Evolutionary conservation across 2,888 invertebrate species (phyloP).

Genomic region (Mesochorus sp.): DNA sequence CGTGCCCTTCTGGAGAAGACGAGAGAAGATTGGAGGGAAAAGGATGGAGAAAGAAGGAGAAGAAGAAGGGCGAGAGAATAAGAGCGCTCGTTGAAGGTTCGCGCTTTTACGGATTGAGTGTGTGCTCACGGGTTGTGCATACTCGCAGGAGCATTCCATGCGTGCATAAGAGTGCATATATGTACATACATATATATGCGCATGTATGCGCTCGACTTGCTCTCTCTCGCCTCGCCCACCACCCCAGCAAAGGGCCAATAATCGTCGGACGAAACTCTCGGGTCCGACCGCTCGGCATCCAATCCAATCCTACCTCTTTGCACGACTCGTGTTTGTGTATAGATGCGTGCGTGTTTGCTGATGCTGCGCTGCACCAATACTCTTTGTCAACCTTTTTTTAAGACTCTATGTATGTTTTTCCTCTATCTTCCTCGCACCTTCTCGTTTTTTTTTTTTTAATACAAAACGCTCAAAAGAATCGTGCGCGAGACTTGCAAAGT

Average conservation of each 20-base stretch:
- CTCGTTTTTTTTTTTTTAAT: constrained; percentile 5
- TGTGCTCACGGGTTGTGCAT: constrained; percentile 22
- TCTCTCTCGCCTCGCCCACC: constrained; percentile 73
- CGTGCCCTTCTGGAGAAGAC: constrained; percentile 27
- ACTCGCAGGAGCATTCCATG: constrained; percentile 35
- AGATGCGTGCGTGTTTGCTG: background rate
- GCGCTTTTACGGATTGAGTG: constrained; percentile 21
- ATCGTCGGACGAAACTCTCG: constrained; percentile 69
- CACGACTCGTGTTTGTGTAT: constrained; percentile 8
- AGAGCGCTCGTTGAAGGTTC: constrained; percentile 40
- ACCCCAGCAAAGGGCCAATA: constrained; percentile 72
- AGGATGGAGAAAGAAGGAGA: constrained; percentile 5
- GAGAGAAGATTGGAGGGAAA: constrained; percentile 1
- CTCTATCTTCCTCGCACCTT: background rate
- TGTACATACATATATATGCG: background rate
- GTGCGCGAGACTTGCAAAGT: background rate
- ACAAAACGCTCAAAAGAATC: background rate
- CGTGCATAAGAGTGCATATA: background rate
- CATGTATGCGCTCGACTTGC: constrained; percentile 58
- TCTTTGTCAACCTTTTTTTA: background rate
- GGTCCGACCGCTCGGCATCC: constrained; percentile 65
- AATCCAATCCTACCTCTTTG: constrained; percentile 66
- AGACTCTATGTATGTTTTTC: background rate
- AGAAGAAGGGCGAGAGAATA: constrained; percentile 42
- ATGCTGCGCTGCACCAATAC: constrained; percentile 15